These are phyloP conservation scores for Enteromius unitaeniatus DNA, from an alignment of 2,797 vertebrate species.

Conservation along the genomic window DNA sequence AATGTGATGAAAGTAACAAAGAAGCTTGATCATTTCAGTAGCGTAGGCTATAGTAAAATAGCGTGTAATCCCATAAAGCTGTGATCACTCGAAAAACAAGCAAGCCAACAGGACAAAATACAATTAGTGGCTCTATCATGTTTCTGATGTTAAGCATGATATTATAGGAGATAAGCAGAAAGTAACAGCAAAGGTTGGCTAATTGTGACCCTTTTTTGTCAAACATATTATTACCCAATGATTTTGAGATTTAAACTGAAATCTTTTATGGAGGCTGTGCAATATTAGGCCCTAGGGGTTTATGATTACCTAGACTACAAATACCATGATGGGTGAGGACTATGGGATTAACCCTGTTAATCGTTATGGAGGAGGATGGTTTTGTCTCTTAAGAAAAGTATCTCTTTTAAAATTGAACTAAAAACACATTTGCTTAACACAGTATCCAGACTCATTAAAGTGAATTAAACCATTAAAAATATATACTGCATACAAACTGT, in stretches of 20 bases:
- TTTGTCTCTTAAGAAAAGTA: slow-evolving; percentile 30
- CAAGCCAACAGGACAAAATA: slow-evolving; percentile 4
- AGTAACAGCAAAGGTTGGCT: slow-evolving; percentile 19
- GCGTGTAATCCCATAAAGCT: slow-evolving; percentile 1
- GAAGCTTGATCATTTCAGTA: slow-evolving; percentile 35
- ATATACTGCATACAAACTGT: neutral
- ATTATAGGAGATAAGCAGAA: slow-evolving; percentile 25
- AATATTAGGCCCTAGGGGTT: slow-evolving; percentile 66
- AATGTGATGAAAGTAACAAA: slow-evolving; percentile 42
- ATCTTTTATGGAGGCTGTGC: slow-evolving; percentile 63
- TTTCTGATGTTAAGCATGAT: slow-evolving; percentile 35
- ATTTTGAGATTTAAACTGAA: slow-evolving; percentile 61
- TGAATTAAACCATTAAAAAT: neutral
- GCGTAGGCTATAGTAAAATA: neutral
- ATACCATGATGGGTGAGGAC: slow-evolving; percentile 59
- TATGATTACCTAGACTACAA: slow-evolving; percentile 71
- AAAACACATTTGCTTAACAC: neutral
- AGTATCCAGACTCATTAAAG: neutral
- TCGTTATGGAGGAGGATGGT: slow-evolving; percentile 57
- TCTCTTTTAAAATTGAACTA: slow-evolving; percentile 11
- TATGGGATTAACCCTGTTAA: slow-evolving; percentile 60
- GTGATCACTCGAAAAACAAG: neutral
- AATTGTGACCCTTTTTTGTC: slow-evolving; percentile 39
- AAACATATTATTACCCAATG: slow-evolving; percentile 60
- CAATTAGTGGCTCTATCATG: slow-evolving; percentile 39